These are phyloP conservation scores for Ptychadena robeensis DNA, from an alignment of 2,797 vertebrate species.

Conservation along the genomic window DNA sequence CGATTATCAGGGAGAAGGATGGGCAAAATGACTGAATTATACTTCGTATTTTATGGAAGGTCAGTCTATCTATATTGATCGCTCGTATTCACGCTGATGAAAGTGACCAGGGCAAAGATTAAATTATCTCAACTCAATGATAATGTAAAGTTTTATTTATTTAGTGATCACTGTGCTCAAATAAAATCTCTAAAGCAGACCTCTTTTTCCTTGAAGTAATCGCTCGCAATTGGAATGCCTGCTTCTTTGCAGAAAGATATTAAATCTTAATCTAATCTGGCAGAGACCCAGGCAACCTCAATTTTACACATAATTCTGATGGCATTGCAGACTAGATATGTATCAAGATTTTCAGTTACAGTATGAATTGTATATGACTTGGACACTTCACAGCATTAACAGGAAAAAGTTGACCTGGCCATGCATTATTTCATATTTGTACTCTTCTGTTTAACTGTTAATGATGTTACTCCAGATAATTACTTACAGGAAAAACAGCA, in stretches of 20 bases:
- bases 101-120: constrained; percentile 46
- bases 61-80: constrained; percentile 41
- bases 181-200: constrained; percentile 50
- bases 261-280: constrained; percentile 62
- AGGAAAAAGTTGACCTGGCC: constrained; percentile 18
- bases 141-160: constrained; percentile 60
- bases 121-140: constrained; percentile 54
- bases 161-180: constrained; percentile 47
- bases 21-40: neutral
- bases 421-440: constrained; percentile 6
- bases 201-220: constrained; percentile 58
- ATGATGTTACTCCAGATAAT: constrained; percentile 5
- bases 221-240: constrained; percentile 49
- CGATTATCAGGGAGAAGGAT: constrained; percentile 32
- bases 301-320: constrained; percentile 55
- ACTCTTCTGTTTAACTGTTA: neutral
- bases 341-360: constrained; percentile 35
- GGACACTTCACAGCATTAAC: constrained; percentile 26
- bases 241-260: constrained; percentile 56
- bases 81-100: constrained; percentile 40
- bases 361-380: constrained; percentile 17
- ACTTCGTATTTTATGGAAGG: constrained; percentile 23
- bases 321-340: constrained; percentile 42
- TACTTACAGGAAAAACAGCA: neutral
- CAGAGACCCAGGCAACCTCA: constrained; percentile 53